Evolutionary conservation across 2,797 vertebrate species (phyloP), one percentile per base, ranked within the genome.

Genomic region (Eulemur albifrons): DNA sequence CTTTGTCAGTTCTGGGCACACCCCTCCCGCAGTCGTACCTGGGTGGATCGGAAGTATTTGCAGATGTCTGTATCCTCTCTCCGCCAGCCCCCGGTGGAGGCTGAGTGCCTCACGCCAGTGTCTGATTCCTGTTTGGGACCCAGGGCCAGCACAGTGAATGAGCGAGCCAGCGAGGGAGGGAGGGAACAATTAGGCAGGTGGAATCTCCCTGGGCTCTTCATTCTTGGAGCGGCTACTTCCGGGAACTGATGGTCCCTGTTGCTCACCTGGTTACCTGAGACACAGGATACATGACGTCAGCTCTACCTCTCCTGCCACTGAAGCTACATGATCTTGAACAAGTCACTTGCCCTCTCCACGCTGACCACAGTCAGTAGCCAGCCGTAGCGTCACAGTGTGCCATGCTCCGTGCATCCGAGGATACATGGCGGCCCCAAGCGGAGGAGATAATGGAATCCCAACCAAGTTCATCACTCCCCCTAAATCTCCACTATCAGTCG

Each of bases 171-270:
- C 4, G 45, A 52, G 23, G 40, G 57, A 88, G 57, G 30, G 43
- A n/a, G 25, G 11, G 13, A 45, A 14, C 0, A 0, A 69, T 10
- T 3, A 32, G 27, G 38, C 9, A 4, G 57, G 40, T 57, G 43
- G n/a, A 20, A 54, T 54, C 45, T 57, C 72, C 25, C 27, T 18
- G 7, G 48, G 76, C 40, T 76, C 43, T 70, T 40, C 21, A 4
- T 54, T 76, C 63, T 87, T 73, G 4, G 57, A 40, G 38, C 1
- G 7, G 11, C 63, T n/a, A 9, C 61, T 20, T 59, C 77, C 4
- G 15, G 45, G 14, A 38, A 8, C 75, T 15, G 3, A 4, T 13
- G 30, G 57, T 14, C 77, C 35, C 65, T 35, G 59, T n/a, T 30
- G 18, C 77, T 87, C 59, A 23, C n/a, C 52, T 9, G 77, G 30